Conservation (phyloP, 2,113 vertebrate genomes). For the Himantopus leucocephalus region DNA sequence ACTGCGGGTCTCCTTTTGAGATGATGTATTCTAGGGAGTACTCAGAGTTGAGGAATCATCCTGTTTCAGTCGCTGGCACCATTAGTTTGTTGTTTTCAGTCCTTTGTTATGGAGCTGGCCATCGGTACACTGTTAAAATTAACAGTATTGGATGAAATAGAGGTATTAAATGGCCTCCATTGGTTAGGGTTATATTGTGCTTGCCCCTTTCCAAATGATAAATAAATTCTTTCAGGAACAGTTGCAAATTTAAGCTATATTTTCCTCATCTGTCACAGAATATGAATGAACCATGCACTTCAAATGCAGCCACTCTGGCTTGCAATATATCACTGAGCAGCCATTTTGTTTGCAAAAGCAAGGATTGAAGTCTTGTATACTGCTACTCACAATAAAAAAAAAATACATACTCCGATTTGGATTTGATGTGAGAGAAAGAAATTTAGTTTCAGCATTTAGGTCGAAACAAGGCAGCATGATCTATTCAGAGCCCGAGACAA, state of each 20-base stretch:
- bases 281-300: not conserved
- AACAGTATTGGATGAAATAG: not conserved
- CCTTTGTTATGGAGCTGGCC: not conserved
- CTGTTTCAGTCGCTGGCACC: not conserved
- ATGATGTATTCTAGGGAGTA: not conserved
- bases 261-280: not conserved
- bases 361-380: not conserved
- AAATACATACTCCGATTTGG: not conserved
- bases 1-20: not conserved
- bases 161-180: not conserved
- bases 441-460: not conserved
- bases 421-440: not conserved
- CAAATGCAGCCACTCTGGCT: not conserved
- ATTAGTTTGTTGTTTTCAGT: not conserved
- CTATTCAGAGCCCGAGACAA: not conserved
- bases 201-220: not conserved
- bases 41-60: not conserved
- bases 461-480: not conserved
- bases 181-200: not conserved
- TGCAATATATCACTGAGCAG: not conserved
- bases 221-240: not conserved
- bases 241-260: not conserved
- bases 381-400: not conserved
- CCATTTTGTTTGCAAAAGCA: not conserved
- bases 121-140: not conserved